Evolutionary conservation across 2,888 invertebrate genomes (phyloP), one percentile per base, ranked within the genome.

Genomic region (Molanna angustata): DNA sequence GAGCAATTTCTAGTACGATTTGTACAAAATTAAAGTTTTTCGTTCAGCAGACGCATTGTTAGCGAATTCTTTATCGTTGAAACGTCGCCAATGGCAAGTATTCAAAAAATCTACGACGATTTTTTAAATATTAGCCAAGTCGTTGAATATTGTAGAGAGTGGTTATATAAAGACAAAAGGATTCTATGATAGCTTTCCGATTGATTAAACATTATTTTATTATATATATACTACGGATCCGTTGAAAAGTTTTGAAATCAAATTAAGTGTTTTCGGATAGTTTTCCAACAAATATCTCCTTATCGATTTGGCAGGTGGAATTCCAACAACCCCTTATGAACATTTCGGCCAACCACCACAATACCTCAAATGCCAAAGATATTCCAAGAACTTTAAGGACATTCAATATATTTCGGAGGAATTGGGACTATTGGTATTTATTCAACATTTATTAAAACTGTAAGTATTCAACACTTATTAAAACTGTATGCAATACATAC

Each of bases 181-280:
- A 11, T 7, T 27, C 18, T n/a, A 4, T 18, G 4, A 17, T 16
- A 18, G 19, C 16, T 39, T 39, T 18, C 39, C 19, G 2, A 11
- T 39, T 39, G 18, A 39, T 39, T 39, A 39, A 18, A 39, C 18
- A 17, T 39, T 14, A 11, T 39, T 18, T 9, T 17, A 16, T 39
- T 17, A 17, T 17, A 18, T 17, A 18, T 31, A 18, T 19, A 40
- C 22, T 20, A 40, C n/a, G n/a, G n/a, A n/a, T n/a, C n/a, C n/a
- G 39, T 49, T 42, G 49, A 49, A 27, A 49, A 49, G 21, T 33
- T 44, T 43, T 31, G 49, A 39, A 49, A 42, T 42, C 42, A 49
- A 49, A 42, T 49, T 42, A 49, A 32, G 17, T 42, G 37, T 35
- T 46, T 46, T 49, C 42, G 17, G n/a, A 49, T 41, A 49, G 49